Percentiles rank a stretch among this genome's conserved stretches.
Conservation (phyloP, 2,113 vertebrate genomes). For the Centropristis striata region DNA sequence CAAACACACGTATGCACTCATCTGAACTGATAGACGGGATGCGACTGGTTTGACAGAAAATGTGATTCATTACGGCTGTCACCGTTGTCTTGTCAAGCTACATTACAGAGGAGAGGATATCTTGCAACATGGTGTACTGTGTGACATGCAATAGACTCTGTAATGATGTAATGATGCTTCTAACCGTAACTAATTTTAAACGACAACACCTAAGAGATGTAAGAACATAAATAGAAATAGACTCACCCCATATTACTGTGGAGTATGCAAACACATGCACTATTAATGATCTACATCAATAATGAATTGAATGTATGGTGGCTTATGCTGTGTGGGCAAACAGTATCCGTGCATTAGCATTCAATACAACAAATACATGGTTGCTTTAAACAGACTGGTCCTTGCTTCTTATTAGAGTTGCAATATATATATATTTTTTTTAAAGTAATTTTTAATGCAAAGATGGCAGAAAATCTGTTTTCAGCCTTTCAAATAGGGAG, state of each 20-base stretch:
- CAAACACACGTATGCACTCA: conserved; percentile 2
- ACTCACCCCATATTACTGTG: conserved; percentile 30
- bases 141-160: conserved; percentile 40
- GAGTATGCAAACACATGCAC: conserved; percentile 56
- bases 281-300: conserved; percentile 68
- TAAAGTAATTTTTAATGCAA: too few species aligned
- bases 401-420: not conserved
- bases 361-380: conserved; percentile 14
- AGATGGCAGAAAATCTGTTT: too few species aligned
- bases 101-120: conserved; percentile 51
- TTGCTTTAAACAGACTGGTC: not conserved
- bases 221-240: conserved; percentile 16
- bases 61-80: conserved; percentile 69
- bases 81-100: conserved; percentile 60
- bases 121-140: conserved; percentile 23
- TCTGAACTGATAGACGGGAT: conserved; percentile 53
- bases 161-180: conserved; percentile 38
- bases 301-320: conserved; percentile 60
- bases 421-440: too few species aligned
- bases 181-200: conserved; percentile 33
- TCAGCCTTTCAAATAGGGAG: too few species aligned
- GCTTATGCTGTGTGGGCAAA: conserved; percentile 41
- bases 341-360: conserved; percentile 39
- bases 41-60: conserved; percentile 61
- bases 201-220: conserved; percentile 14